phyloP scores from a whole-genome alignment of 2,888 invertebrate species.

The Hemicrepidius hirtus region DNA sequence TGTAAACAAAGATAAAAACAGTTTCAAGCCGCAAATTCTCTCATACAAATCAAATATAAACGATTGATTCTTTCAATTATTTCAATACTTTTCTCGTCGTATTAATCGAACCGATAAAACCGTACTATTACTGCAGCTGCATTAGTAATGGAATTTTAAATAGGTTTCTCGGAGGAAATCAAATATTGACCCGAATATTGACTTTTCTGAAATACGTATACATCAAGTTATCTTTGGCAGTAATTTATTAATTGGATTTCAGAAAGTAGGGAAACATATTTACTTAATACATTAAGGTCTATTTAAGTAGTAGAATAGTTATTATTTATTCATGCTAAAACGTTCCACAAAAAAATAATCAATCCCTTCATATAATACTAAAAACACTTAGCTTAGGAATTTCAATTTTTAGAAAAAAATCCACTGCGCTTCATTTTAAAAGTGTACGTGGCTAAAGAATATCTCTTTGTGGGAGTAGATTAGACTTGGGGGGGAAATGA shows the following conservation, averaged over 20 bases:
- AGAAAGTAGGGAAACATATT: constrained; percentile 6
- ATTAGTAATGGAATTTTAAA: constrained; percentile 37
- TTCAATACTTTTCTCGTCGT: constrained; percentile 31
- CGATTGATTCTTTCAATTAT: constrained; percentile 37
- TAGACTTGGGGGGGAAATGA: constrained; percentile 12
- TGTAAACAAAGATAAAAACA: constrained; percentile 28
- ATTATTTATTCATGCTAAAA: background rate
- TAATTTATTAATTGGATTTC: constrained; percentile 22
- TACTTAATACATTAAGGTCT: constrained; percentile 3
- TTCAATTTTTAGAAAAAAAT: constrained; percentile 5
- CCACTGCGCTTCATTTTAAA: constrained; percentile 5
- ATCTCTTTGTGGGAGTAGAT: constrained; percentile 17
- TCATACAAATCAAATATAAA: constrained; percentile 18
- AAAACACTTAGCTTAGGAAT: background rate
- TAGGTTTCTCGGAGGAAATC: constrained; percentile 29
- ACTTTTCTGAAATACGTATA: constrained; percentile 15
- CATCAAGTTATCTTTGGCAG: background rate
- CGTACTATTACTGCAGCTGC: constrained; percentile 31
- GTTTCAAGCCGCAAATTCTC: constrained; percentile 15
- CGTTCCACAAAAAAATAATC: background rate
- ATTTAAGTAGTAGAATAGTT: background rate
- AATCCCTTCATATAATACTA: background rate
- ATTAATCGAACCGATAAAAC: constrained; percentile 34
- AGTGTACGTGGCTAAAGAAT: constrained; percentile 27
- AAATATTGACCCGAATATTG: constrained; percentile 29